Base-by-base conservation (phyloP, 2,797 vertebrate genomes). In the Chelonia mydas region DNA sequence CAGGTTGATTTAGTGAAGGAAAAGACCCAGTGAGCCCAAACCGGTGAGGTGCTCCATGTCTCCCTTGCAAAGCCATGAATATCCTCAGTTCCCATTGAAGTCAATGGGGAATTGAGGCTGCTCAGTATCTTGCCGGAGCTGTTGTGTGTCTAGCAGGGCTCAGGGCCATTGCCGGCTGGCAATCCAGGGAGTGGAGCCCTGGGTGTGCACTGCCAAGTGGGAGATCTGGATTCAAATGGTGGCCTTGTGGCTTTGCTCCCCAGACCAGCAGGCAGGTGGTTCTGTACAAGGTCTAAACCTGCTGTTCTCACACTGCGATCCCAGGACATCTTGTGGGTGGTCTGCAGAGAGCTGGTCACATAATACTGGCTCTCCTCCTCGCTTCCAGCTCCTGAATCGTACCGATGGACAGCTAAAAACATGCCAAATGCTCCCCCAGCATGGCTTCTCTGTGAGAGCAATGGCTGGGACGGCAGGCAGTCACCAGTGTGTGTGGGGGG, bases 381-480 rank as follows among this genome's bases (percentile, higher is more conserved):
- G 59, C 59, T 61, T 61, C 59, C 31, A 61, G 59, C 59, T 33
- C 28, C 59, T 7, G n/a, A 37, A 37, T 23, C 11, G 19, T 37
- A 37, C n/a, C 1, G n/a, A 23, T 16, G n/a, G 65, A 45, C 74
- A 27, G 45, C 74, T 49, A 47, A 28, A 76, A 0, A 0, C 37
- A 5, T 7, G 80, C 3, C 3, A 65, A 41, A 82, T 2, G 25
- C 6, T 7, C n/a, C 5, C 16, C 21, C 0, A 1, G 47, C 0
- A 78, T 37, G 61, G 11, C 23, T 74, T 7, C 19, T 74, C 68
- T 11, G 23, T 1, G 16, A 65, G 61, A 65, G 33, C 61, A 65
- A 65, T n/a, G 61, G 61, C 61, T n/a, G 28, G 31, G 57, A 11
- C 5, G 31, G 11, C 59, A 33, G 16, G 31, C 31, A 31, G 13